phyloP scores from a whole-genome alignment of 1,140 invertebrate genomes.

The Aphis gossypii region DNA sequence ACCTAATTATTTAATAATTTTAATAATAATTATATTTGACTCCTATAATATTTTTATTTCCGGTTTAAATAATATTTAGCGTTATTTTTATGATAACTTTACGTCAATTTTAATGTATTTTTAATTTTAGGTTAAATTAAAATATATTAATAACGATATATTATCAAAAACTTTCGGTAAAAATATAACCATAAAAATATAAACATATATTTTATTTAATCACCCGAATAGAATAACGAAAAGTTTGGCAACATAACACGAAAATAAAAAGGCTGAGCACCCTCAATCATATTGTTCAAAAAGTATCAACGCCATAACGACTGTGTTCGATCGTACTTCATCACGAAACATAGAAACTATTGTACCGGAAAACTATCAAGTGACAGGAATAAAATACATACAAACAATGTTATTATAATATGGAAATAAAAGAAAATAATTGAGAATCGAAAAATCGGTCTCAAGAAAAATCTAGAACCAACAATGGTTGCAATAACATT shows the following conservation, averaged over 20 bases:
- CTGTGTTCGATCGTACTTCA: neutral
- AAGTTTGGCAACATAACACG: neutral
- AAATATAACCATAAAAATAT: neutral
- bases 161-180: neutral
- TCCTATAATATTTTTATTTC: neutral
- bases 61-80: neutral
- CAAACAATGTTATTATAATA: neutral
- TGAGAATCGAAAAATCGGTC: neutral
- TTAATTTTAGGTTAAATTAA: neutral
- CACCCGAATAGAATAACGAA: neutral
- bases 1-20: neutral
- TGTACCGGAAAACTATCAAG: neutral
- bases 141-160: neutral
- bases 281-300: neutral
- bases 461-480: neutral
- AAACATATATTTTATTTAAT: neutral
- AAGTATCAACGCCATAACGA: neutral
- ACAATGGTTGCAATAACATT: neutral
- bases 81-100: neutral
- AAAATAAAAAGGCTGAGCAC: neutral
- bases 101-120: neutral
- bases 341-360: neutral
- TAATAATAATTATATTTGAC: neutral
- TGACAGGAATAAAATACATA: constrained; percentile 1
- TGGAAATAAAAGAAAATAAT: constrained; percentile 5